These are phyloP conservation scores for Distichodus sexfasciatus DNA, from an alignment of 2,797 vertebrate genomes.

Conservation along the genomic window DNA sequence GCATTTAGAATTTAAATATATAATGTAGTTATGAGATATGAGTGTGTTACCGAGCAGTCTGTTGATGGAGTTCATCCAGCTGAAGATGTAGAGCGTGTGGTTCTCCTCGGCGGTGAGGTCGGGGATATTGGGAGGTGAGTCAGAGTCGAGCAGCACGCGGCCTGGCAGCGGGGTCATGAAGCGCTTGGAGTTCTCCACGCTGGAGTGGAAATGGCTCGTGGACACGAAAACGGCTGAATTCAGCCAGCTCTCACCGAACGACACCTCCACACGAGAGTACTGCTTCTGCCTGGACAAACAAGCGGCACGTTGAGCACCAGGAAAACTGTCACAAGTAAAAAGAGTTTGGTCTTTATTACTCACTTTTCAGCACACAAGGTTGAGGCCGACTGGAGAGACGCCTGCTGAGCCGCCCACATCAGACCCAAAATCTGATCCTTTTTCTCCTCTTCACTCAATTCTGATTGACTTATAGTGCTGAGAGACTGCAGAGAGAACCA, in stretches of 20 bases:
- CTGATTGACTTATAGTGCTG: conserved; percentile 43
- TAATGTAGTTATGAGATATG: too few relatives aligned
- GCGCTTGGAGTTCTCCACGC: conserved; percentile 41
- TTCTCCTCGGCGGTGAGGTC: conserved; percentile 79
- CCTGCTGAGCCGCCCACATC: conserved; percentile 75
- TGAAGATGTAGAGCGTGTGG: conserved; percentile 64
- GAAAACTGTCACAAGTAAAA: neutral
- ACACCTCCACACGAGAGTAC: conserved; percentile 69
- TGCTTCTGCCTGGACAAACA: conserved; percentile 64
- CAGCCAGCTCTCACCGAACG: conserved; percentile 74
- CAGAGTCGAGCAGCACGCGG: conserved; percentile 63
- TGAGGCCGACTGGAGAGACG: conserved; percentile 49
- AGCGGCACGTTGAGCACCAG: neutral
- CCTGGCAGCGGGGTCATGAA: conserved; percentile 76
- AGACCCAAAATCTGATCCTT: conserved; percentile 68
- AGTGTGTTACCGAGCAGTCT: conserved; percentile 73
- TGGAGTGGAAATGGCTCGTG: conserved; percentile 67
- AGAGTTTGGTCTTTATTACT: too few relatives aligned
- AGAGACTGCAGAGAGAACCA: conserved; percentile 65
- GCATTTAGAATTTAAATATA: too few relatives aligned
- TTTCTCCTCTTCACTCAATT: conserved; percentile 57
- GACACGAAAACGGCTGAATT: conserved; percentile 69
- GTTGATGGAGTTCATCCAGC: conserved; percentile 60
- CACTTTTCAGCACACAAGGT: conserved; percentile 29
- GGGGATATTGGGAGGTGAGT: conserved; percentile 65